These are phyloP conservation scores for Drosophila watanabei DNA, from an alignment of 1,140 invertebrate genomes.

Conservation along the genomic window DNA sequence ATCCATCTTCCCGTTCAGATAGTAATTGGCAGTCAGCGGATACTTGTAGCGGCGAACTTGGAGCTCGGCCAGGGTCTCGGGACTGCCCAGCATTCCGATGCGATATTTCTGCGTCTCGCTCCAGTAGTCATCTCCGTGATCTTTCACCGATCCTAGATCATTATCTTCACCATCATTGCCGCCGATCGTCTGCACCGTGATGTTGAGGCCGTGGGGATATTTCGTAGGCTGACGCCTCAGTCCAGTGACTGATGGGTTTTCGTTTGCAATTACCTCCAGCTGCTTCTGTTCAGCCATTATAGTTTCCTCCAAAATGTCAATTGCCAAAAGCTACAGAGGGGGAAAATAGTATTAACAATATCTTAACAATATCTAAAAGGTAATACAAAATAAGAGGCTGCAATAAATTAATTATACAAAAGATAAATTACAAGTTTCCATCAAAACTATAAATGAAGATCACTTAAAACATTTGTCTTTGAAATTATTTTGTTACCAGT, in stretches of 20 bases:
- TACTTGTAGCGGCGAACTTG: constrained; percentile 83
- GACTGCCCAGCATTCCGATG: constrained; percentile 71
- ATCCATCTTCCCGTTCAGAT: constrained; percentile 58
- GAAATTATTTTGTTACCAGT: not conserved
- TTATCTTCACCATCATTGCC: constrained; percentile 37
- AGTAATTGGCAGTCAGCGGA: constrained; percentile 78
- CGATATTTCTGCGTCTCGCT: constrained; percentile 71
- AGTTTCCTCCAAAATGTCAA: constrained; percentile 66
- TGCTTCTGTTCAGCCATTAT: constrained; percentile 64
- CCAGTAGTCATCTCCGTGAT: constrained; percentile 66
- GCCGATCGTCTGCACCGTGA: constrained; percentile 73
- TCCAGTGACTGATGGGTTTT: constrained; percentile 44
- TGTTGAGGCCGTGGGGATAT: constrained; percentile 78
- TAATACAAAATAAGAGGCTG: not conserved
- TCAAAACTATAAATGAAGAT: not conserved
- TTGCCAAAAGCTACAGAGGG: constrained; percentile 32
- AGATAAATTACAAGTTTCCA: not conserved
- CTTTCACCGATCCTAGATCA: not conserved
- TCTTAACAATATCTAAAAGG: too few relatives aligned
- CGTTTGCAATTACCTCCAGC: constrained; percentile 60
- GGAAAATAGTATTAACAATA: not conserved
- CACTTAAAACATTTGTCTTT: not conserved
- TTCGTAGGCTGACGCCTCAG: constrained; percentile 76
- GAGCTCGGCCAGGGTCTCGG: constrained; percentile 76
- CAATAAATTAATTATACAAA: not conserved